Base-by-base conservation (phyloP, 1,140 invertebrate genomes). In the Meloidogyne chitwoodi region DNA sequence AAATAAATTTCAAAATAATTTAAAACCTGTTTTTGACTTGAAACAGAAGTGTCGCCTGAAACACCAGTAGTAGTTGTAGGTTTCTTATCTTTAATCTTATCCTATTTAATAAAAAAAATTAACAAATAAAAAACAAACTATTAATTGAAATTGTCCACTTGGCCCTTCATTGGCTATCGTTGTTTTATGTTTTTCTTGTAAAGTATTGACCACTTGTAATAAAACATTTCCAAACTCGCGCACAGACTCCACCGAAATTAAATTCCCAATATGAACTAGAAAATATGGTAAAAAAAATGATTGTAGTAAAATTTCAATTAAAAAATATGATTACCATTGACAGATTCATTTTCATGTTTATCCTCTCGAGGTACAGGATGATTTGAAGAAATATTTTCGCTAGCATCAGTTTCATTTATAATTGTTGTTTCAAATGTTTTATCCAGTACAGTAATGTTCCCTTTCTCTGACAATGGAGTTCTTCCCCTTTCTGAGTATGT, bases 151-250 rank as follows among this genome's bases (percentile, higher is more conserved):
- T 22, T 63, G 62, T 6, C 22, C 6, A 31, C 24, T 16, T 19
- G 14, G 16, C 16, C 16, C 16, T 48, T 48, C 44, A 31, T 31
- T 31, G 29, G 29, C 6, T 31, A 6, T 48, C 4, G 44, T 48
- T 48, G 44, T 48, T 19, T 19, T 19, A 3, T 14, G 44, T 48
- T 19, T 19, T 48, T 19, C 44, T 11, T 48, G 44, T 48, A 19
- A 5, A 8, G n/a, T 56, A n/a, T 22, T 8, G n/a, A 44, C 34
- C 8, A 70, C 6, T 24, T 70, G 68, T 48, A 44, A 10, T 29
- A 70, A 70, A n/a, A 70, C 31, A 11, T 22, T 44, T 1, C 68
- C 68, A 70, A 70, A 41, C 24, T 41, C 68, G 38, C 61, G 68
- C 31, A 44, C 29, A 26, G 68, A 38, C 61, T 70, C 68, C 16